These are phyloP conservation scores for Sarcophaga caerulescens DNA, from an alignment of 2,888 invertebrate genomes.

Conservation along the genomic window DNA sequence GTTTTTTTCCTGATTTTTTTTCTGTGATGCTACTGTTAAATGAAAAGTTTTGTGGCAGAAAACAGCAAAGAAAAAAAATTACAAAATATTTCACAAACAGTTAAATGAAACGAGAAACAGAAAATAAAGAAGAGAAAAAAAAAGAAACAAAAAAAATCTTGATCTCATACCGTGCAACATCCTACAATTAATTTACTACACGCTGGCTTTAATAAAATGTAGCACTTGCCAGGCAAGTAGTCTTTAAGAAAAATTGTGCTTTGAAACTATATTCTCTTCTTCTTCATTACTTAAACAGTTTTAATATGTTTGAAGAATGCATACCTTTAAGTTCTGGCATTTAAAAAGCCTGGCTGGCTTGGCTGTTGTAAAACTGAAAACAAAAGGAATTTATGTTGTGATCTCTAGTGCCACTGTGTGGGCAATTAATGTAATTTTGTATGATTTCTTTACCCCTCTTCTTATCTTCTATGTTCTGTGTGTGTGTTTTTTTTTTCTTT, in stretches of 20 bases:
- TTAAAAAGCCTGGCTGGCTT: not conserved
- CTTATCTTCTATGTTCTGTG: not conserved
- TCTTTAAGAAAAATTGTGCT: not conserved
- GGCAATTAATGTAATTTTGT: slow-evolving; percentile 64
- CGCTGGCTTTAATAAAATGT: slow-evolving; percentile 62
- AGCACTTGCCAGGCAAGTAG: slow-evolving; percentile 53
- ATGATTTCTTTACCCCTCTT: not conserved
- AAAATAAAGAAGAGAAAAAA: not conserved
- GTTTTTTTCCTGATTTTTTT: no score
- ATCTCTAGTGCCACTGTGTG: slow-evolving; percentile 59
- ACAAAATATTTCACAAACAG: slow-evolving; percentile 27
- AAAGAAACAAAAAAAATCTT: not conserved
- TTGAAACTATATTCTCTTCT: not conserved
- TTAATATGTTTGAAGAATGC: not conserved
- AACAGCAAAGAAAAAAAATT: not conserved
- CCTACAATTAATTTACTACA: slow-evolving; percentile 66
- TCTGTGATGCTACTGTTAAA: no score
- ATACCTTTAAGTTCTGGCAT: slow-evolving; percentile 10
- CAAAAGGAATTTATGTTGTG: slow-evolving; percentile 48
- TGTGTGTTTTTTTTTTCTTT: no score
- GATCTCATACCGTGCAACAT: slow-evolving; percentile 56
- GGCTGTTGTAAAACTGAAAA: not conserved
- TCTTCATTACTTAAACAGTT: not conserved
- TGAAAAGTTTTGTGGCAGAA: no score
- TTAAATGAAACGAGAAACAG: not conserved